Conservation (phyloP, 1,140 invertebrate species). For the Bilobella aurantiaca region DNA sequence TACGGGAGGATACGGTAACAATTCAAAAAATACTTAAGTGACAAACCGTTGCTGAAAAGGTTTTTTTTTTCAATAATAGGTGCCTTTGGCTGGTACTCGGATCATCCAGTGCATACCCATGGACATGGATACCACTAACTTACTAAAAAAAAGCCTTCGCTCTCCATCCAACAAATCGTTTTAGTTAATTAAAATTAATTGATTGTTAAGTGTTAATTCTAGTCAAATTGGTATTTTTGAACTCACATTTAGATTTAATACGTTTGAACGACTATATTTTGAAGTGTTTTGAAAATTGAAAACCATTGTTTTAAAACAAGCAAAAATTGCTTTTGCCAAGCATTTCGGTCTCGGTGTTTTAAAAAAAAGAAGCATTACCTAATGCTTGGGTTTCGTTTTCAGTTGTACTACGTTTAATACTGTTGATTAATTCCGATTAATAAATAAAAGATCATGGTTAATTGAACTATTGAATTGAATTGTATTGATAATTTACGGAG, state of each 20-base stretch:
- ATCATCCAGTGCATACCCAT: slow-evolving; percentile 24
- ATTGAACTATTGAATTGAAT: no score
- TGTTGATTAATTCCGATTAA: no score
- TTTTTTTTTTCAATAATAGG: background rate
- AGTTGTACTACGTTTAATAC: no score
- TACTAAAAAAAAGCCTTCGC: slow-evolving; percentile 1
- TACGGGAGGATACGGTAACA: slow-evolving; percentile 36
- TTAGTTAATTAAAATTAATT: background rate
- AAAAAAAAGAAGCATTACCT: background rate
- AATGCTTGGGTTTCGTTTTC: no score
- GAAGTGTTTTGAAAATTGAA: no score
- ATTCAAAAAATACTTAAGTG: slow-evolving; percentile 36
- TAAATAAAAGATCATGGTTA: no score
- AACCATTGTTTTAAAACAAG: no score
- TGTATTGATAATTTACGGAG: no score
- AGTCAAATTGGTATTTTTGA: slow-evolving; percentile 3
- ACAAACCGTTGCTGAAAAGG: background rate
- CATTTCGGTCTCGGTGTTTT: background rate
- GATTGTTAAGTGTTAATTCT: slow-evolving; percentile 3
- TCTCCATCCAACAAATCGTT: background rate
- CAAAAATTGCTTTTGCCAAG: no score
- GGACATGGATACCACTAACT: slow-evolving; percentile 15
- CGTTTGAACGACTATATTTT: no score
- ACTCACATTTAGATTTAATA: no score
- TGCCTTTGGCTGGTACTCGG: slow-evolving; percentile 12